These are phyloP conservation scores for Agrilus planipennis DNA, from an alignment of 1,140 invertebrate species.

Conservation along the genomic window DNA sequence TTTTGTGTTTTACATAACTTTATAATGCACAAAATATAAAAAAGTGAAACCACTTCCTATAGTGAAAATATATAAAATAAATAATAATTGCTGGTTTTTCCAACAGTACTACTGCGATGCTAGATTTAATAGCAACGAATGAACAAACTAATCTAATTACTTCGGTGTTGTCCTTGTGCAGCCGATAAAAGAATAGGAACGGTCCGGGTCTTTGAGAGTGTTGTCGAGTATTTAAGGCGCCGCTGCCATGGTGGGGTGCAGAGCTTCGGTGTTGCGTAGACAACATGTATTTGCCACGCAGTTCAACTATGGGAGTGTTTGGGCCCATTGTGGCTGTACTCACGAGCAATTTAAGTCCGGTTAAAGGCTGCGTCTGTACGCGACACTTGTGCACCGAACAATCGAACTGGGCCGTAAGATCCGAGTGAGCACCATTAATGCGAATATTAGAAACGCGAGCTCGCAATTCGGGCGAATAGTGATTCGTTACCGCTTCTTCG, in stretches of 20 bases:
- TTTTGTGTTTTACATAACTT: no score
- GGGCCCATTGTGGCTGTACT: slow-evolving; percentile 62
- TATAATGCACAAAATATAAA: no score
- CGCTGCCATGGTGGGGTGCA: slow-evolving; percentile 23
- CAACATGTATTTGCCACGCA: slow-evolving; percentile 85
- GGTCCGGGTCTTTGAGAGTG: slow-evolving; percentile 59
- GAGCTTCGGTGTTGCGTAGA: slow-evolving; percentile 63
- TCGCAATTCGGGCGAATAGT: slow-evolving; percentile 83
- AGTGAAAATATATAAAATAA: no score
- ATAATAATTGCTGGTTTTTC: no score
- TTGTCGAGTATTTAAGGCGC: slow-evolving; percentile 40
- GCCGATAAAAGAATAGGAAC: slow-evolving; percentile 81
- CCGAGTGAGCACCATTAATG: slow-evolving; percentile 29
- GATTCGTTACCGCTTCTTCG: slow-evolving; percentile 83
- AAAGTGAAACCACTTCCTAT: no score
- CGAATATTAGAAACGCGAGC: slow-evolving; percentile 59
- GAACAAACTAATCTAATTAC: no score
- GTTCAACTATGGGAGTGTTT: slow-evolving; percentile 74
- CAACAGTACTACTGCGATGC: no score
- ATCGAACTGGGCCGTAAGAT: slow-evolving; percentile 17
- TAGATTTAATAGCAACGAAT: no score
- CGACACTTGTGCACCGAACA: slow-evolving; percentile 25
- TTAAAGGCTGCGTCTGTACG: slow-evolving; percentile 24
- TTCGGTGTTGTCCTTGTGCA: slow-evolving; percentile 66
- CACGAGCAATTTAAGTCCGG: slow-evolving; percentile 41